A percentile compares a stretch with the other conserved stretches of the same genome.
Conservation (phyloP, 2,113 vertebrate genomes). For the Antennarius striatus region DNA sequence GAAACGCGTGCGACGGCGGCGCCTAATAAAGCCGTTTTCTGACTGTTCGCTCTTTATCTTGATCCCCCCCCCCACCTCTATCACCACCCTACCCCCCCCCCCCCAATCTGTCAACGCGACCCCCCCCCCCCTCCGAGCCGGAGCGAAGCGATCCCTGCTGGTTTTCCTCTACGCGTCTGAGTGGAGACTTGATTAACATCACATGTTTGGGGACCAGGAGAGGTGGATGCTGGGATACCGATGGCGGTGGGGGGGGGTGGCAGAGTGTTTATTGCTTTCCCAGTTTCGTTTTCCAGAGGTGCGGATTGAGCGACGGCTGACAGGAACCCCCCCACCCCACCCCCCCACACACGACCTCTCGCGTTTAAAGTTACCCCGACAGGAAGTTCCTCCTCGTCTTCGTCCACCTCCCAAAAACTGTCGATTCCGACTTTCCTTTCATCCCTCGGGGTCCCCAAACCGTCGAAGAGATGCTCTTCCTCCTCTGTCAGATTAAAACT, state of each 20-base stretch:
- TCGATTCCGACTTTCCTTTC: constrained; percentile 42
- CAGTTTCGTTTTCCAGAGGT: constrained; percentile 36
- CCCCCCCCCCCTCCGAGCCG: background rate
- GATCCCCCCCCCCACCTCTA: background rate
- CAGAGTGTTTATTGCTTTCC: constrained; percentile 59
- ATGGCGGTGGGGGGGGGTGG: constrained; percentile 43
- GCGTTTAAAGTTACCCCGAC: constrained; percentile 23
- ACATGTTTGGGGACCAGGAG: constrained; percentile 34
- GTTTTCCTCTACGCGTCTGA: constrained; percentile 24
- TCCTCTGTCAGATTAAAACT: constrained; percentile 57
- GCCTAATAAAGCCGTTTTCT: constrained; percentile 18
- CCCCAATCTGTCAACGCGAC: constrained; percentile 25
- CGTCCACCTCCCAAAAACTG: constrained; percentile 34
- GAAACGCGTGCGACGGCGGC: too few relatives aligned
- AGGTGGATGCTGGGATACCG: background rate
- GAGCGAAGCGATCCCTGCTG: constrained; percentile 20
- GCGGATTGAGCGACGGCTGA: constrained; percentile 40
- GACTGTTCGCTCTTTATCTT: constrained; percentile 34
- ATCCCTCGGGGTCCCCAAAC: constrained; percentile 47
- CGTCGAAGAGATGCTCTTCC: constrained; percentile 8
- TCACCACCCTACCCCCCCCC: background rate
- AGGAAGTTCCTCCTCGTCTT: background rate
- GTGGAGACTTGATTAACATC: constrained; percentile 42
- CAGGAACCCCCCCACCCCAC: constrained; percentile 42
- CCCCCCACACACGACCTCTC: constrained; percentile 17